phyloP scores from a whole-genome alignment of 1,140 invertebrate genomes.

The Dermatophagoides farinae region DNA sequence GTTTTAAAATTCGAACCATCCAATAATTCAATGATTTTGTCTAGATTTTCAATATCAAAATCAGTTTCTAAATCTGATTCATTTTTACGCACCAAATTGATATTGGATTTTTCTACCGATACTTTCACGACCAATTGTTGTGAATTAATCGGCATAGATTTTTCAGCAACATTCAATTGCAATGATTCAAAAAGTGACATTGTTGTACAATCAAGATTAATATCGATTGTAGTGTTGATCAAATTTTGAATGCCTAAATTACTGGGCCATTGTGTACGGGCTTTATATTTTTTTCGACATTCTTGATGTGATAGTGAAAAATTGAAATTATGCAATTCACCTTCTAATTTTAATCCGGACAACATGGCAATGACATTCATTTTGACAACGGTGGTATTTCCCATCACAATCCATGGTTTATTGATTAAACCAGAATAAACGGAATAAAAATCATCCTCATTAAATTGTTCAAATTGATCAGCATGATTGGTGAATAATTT shows the following conservation, averaged over 20 bases:
- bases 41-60: neutral
- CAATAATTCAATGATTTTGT: slow-evolving; percentile 50
- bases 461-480: neutral
- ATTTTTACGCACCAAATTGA: neutral
- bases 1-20: slow-evolving; percentile 20
- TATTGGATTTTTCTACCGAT: slow-evolving; percentile 68
- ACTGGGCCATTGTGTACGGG: too few species aligned
- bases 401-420: slow-evolving; percentile 48
- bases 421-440: slow-evolving; percentile 22
- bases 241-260: too few species aligned
- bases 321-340: slow-evolving; percentile 63
- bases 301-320: slow-evolving; percentile 45
- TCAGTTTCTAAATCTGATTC: neutral
- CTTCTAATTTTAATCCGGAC: slow-evolving; percentile 75
- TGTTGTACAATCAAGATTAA: slow-evolving; percentile 40
- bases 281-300: slow-evolving; percentile 33
- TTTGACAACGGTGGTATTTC: slow-evolving; percentile 65
- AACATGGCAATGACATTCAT: slow-evolving; percentile 68
- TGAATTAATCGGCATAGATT: slow-evolving; percentile 38
- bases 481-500: neutral
- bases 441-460: neutral
- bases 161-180: neutral
- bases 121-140: slow-evolving; percentile 83
- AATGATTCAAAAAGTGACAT: slow-evolving; percentile 63
- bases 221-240: neutral